Evolutionary conservation across 1,140 invertebrate species (phyloP).

Genomic region (Formica exsecta): DNA sequence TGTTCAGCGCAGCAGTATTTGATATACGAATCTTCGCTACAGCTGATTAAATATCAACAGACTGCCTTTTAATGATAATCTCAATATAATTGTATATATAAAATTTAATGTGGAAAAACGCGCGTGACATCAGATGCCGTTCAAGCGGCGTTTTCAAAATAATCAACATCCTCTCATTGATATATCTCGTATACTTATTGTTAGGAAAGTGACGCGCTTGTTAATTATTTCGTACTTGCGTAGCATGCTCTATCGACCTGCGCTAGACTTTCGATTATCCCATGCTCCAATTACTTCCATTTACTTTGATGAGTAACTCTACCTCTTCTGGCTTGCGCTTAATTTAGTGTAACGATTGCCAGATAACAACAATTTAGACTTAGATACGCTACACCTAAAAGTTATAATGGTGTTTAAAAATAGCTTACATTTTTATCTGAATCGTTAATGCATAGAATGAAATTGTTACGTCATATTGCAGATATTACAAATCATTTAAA

Average conservation of each 20-base stretch:
- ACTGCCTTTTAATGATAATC: not conserved
- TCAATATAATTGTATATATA: not conserved
- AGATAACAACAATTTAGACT: slow-evolving; percentile 56
- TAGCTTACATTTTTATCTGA: not conserved
- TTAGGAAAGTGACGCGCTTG: slow-evolving; percentile 31
- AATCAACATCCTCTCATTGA: slow-evolving; percentile 29
- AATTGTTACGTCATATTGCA: not conserved
- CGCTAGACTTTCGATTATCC: slow-evolving; percentile 53
- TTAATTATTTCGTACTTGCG: slow-evolving; percentile 62
- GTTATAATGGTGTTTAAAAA: not conserved
- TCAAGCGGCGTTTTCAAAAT: slow-evolving; percentile 14
- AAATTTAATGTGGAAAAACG: not conserved
- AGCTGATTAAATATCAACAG: slow-evolving; percentile 17
- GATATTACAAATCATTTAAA: not conserved
- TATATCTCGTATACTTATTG: slow-evolving; percentile 6
- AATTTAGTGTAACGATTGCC: slow-evolving; percentile 43
- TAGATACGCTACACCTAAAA: slow-evolving; percentile 23
- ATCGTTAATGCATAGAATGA: slow-evolving; percentile 12
- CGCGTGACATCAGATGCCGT: not conserved
- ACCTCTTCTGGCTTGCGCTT: slow-evolving; percentile 49
- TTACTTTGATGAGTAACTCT: slow-evolving; percentile 58
- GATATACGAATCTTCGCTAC: slow-evolving; percentile 8
- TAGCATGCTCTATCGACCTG: slow-evolving; percentile 41
- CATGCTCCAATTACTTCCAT: slow-evolving; percentile 62
- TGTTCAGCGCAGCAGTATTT: slow-evolving; percentile 26